Evolutionary conservation across 2,797 vertebrate genomes (phyloP).

Genomic region (Diplodus sargus): DNA sequence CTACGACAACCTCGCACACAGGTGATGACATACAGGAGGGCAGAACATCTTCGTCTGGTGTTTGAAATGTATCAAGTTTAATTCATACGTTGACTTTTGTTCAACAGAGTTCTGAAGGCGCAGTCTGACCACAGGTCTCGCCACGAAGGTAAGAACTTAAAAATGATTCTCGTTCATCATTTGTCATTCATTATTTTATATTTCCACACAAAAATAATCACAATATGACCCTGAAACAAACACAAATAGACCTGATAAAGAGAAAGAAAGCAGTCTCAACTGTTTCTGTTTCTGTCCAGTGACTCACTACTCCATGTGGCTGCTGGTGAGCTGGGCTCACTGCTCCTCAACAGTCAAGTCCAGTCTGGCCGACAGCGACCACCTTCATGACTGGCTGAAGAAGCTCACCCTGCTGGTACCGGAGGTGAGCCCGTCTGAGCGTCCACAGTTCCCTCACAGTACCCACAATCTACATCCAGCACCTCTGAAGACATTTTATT

Average conservation of each 20-base stretch:
- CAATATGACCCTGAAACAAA: not conserved
- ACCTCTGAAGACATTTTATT: not conserved
- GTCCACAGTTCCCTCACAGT: not conserved
- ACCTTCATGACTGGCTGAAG: slow-evolving; percentile 97
- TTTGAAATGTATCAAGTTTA: not conserved
- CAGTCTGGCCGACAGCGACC: slow-evolving; percentile 96
- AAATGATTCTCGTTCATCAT: too few relatives aligned
- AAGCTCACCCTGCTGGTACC: slow-evolving; percentile 97
- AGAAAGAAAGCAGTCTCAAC: rapidly evolving
- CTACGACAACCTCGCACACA: slow-evolving; percentile 98
- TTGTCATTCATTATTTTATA: not conserved
- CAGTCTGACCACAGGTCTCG: slow-evolving; percentile 97
- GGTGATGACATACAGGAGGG: slow-evolving; percentile 76
- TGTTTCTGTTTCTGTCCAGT: slow-evolving; percentile 75
- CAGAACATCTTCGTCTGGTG: rapidly evolving
- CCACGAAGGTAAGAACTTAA: slow-evolving; percentile 92
- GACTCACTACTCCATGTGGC: slow-evolving; percentile 99
- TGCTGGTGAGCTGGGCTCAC: slow-evolving; percentile 98
- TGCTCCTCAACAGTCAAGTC: slow-evolving; percentile 97
- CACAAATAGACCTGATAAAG: not conserved
- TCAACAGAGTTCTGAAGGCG: slow-evolving; percentile 93
- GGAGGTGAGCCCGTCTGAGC: slow-evolving; percentile 91
- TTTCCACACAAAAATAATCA: not conserved
- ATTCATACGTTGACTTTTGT: slow-evolving; percentile 1
- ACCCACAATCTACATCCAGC: not conserved